Percentiles rank a stretch among this genome's conserved stretches.
Conservation (phyloP, 2,113 vertebrate genomes). For the Micronycteris hirsuta region DNA sequence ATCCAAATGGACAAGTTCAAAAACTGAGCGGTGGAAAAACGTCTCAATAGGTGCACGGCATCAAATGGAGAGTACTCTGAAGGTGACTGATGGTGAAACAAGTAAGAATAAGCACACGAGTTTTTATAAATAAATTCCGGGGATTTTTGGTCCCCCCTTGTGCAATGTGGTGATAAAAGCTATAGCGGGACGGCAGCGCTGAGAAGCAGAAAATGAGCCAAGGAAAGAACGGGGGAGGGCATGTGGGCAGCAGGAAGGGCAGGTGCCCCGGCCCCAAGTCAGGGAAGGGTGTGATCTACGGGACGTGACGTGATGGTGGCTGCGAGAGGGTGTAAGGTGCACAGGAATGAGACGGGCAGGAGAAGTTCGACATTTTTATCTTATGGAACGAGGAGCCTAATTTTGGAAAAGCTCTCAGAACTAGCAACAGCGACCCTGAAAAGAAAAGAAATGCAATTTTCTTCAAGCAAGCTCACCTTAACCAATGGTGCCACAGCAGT, state of each 20-base stretch:
- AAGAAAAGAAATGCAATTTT: slow-evolving; percentile 4
- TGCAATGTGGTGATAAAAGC: not conserved
- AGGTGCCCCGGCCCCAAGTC: not conserved
- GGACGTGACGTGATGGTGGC: no score
- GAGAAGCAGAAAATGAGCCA: not conserved
- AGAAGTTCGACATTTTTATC: not conserved
- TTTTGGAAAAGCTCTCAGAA: slow-evolving; percentile 19
- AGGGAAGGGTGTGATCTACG: not conserved
- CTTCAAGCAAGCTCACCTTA: not conserved
- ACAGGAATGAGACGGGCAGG: not conserved
- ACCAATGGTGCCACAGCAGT: not conserved
- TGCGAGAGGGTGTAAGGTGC: not conserved
- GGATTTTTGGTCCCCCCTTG: no score
- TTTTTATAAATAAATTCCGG: no score
- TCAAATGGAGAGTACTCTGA: no score
- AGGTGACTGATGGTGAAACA: no score
- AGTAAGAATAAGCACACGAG: no score
- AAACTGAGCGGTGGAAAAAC: no score
- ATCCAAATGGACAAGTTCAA: no score
- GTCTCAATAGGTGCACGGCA: no score
- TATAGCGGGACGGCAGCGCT: not conserved
- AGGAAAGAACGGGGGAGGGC: not conserved
- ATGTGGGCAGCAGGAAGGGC: not conserved
- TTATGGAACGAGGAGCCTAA: not conserved
- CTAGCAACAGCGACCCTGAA: not conserved